Evolutionary conservation across 2,113 vertebrate genomes (phyloP), one percentile per base, ranked within the genome.

Genomic region (Corythoichthys haematopterus): DNA sequence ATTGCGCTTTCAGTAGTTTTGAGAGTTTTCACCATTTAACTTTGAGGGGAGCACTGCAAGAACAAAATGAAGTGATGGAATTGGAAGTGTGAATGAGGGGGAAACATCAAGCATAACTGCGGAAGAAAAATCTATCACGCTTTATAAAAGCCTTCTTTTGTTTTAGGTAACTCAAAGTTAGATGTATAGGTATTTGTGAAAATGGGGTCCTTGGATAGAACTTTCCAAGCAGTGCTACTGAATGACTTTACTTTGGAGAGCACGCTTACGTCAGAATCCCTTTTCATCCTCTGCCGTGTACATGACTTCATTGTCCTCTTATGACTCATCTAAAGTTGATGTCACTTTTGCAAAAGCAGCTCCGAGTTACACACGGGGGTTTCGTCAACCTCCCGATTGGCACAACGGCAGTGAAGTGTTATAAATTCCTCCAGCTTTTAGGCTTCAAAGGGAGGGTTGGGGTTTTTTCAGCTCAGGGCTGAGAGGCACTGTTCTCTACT

Each of bases 381-480:
- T 62, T 33, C 33, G 20, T 62, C 20, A 62, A 46, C n/a, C 20
- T 62, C 60, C 43, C 16, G 0, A 13, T 46, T 14, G 43, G 40
- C 20, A 2, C 15, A 28, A 28, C 5, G 10, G n/a, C 59, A n/a
- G 4, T 16, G 6, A 14, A 65, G 65, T 75, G 68, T 84, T 75
- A 72, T 71, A 76, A 65, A 79, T 82, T 82, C 57, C 80, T 82
- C 65, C 28, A 14, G 76, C 69, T 69, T 38, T 78, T 55, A 70
- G 61, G 67, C 66, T 72, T 69, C 66, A 11, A 52, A 20, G 65
- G 5, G 4, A 52, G 68, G 12, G 4, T 14, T 8, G 60, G 33
- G 56, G 47, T 12, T 70, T 60, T 67, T 65, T 62, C 38, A 40
- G 38, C 38, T 40, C 3, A 40, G 38, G 38, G 38, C 38, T 40